Base-by-base conservation (phyloP, 2,888 invertebrate species). In the Synanthedon tipuliformis region DNA sequence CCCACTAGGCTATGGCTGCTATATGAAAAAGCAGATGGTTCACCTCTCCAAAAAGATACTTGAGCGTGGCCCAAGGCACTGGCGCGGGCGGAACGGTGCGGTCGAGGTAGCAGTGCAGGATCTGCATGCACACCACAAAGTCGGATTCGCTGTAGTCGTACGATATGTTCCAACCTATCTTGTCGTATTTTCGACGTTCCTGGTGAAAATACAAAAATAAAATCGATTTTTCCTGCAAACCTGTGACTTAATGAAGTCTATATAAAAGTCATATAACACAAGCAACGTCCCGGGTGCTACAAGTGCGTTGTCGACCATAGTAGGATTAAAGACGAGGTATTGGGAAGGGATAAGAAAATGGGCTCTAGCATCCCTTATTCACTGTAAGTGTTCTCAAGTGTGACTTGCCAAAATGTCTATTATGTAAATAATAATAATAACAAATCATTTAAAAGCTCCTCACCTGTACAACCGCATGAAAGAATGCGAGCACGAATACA, bases 121-220 rank as follows among this genome's bases (percentile, higher is more conserved):
- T 96, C 73, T 92, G 92, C 66, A 94, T 90, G 81, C 96, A 96
- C 40, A 97, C 96, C 56, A 92, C 91, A 76, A 97, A 97, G 79
- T 97, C 97, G 0, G 95, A 94, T 78, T 97, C 94, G 77, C 95
- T 96, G 81, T 97, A 97, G 80, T 97, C 97, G 76, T 97, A 97
- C 52, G 91, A 89, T 59, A 97, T 95, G 74, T 97, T 97, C 96
- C 97, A 97, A 1, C 97, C 97, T 54, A 97, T 93, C 83, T 97
- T 97, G 68, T 94, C 96, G 75, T 97, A 97, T 73, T 96, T 96
- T 59, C 96, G 90, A 50, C 97, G 90, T 76, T 97, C 97, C 92
- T 94, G 75, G 12, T 56, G 55, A 49, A 16, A 13, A 18, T 16
- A 49, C 3, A 50, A 0, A 23, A 23, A 23, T 23, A 23, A 23